Base-by-base conservation (phyloP, 2,888 invertebrate species). In the Biston betularia region DNA sequence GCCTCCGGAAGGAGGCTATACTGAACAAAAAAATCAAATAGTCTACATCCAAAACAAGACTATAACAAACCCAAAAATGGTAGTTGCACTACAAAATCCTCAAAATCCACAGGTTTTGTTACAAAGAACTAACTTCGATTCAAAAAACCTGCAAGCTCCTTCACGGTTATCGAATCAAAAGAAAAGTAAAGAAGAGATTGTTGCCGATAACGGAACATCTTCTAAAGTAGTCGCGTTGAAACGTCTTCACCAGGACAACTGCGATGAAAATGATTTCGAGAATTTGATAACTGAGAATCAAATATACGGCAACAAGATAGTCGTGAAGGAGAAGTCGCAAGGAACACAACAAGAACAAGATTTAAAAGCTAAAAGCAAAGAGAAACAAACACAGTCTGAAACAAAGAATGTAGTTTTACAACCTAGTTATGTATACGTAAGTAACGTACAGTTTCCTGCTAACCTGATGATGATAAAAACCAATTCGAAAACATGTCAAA, bases 241-340 rank as follows among this genome's bases (percentile, higher is more conserved):
- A 80, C 82, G 93, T 52, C 81, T 92, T 69, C 93, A 93, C 72
- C 93, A 94, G 69, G 93, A 93, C 59, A 90, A 92, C 75, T 89
- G 89, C 72, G 94, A 94, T 74, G 93, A 94, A 78, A 92, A 94
- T 67, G 94, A 94, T 79, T 94, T 94, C 77, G 94, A 94, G 76
- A 94, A 94, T 82, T 85, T 94, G 74, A 94, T 94, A 52, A 94
- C 94, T 35, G 94, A 94, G 80, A 94, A 94, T 83, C 94, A 94
- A 85, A 94, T 94, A 69, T 94, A 94, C 77, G 94, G 94, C 73
- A 93, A 94, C 74, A 94, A 94, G 85, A 94, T 94, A 86, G 93
- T 94, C 85, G 93, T 94, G 85, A 94, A 94, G 89, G 93, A 94
- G 89, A 94, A 94, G 77, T 88, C 88, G 63, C 91, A 90, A 80